Percentiles rank a stretch among this genome's conserved stretches.
These are phyloP conservation scores for Arnoldichthys spilopterus DNA, from an alignment of 2,797 vertebrate species.

Conservation along the genomic window DNA sequence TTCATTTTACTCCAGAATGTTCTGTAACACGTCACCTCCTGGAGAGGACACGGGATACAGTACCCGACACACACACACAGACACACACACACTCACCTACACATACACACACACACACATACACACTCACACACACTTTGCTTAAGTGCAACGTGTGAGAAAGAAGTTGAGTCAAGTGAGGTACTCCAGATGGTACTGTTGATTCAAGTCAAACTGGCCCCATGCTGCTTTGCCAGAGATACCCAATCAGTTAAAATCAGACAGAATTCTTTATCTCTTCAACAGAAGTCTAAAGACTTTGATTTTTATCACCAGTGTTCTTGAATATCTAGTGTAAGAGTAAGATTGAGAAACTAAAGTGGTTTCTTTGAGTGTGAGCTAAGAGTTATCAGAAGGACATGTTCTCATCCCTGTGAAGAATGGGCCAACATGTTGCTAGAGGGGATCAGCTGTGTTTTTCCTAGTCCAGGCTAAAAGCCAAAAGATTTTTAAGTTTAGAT, in stretches of 20 bases:
- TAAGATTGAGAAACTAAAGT: background rate
- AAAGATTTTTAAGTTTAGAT: background rate
- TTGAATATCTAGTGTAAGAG: background rate
- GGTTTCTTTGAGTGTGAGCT: background rate
- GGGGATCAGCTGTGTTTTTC: background rate
- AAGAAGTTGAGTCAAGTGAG: conserved; percentile 46
- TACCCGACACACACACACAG: background rate
- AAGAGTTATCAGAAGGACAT: conserved; percentile 13
- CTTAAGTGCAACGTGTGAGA: conserved; percentile 25
- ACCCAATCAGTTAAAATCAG: conserved; percentile 1
- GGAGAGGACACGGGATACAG: conserved; percentile 15
- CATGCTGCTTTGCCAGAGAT: conserved; percentile 31
- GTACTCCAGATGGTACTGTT: conserved; percentile 38
- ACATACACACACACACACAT: background rate
- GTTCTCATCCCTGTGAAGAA: conserved; percentile 13
- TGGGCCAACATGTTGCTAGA: conserved; percentile 1
- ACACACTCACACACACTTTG: background rate
- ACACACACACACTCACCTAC: conserved; percentile 14
- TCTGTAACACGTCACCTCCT: conserved; percentile 41
- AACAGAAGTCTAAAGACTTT: conserved; percentile 21
- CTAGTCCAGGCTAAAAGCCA: background rate
- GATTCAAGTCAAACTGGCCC: conserved; percentile 20
- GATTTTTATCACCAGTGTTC: conserved; percentile 17
- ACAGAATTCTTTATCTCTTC: conserved; percentile 8
- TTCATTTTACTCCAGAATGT: conserved; percentile 21